Evolutionary conservation across 2,113 vertebrate genomes (phyloP).

Genomic region (Semicossyphus pulcher): DNA sequence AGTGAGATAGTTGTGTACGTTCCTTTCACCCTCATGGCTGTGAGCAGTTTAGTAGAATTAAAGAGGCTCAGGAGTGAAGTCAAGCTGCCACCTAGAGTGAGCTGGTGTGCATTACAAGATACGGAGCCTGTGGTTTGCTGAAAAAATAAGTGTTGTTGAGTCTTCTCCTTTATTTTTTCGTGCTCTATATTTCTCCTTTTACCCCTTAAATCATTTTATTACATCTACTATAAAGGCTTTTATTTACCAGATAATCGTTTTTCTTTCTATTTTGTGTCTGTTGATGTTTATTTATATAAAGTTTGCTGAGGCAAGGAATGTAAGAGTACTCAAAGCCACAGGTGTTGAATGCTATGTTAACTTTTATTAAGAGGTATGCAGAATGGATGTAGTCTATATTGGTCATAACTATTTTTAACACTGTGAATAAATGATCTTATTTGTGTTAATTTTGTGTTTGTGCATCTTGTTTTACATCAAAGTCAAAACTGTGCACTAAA

Average conservation of each 20-base stretch:
- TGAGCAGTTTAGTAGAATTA: no score
- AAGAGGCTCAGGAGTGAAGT: background rate
- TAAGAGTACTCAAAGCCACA: background rate
- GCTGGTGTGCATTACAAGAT: slow-evolving; percentile 9
- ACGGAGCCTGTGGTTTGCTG: background rate
- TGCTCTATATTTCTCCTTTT: background rate
- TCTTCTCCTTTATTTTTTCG: background rate
- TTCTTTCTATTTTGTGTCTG: background rate
- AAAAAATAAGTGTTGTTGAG: no score
- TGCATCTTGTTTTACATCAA: background rate
- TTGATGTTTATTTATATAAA: background rate
- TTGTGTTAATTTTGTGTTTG: slow-evolving; percentile 44
- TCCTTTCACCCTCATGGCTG: no score
- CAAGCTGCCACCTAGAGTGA: slow-evolving; percentile 30
- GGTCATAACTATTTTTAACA: slow-evolving; percentile 54
- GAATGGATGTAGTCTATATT: slow-evolving; percentile 30
- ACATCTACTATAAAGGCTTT: background rate
- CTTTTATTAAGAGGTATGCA: slow-evolving; percentile 23
- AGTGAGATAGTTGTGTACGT: no score
- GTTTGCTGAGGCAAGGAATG: slow-evolving; percentile 1
- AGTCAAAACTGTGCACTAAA: background rate
- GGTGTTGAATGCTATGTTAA: background rate
- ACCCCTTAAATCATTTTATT: background rate
- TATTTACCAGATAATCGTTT: background rate
- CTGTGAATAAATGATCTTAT: slow-evolving; percentile 50